Evolutionary conservation across 2,888 invertebrate species (phyloP).

Genomic region (Torymus texanus): DNA sequence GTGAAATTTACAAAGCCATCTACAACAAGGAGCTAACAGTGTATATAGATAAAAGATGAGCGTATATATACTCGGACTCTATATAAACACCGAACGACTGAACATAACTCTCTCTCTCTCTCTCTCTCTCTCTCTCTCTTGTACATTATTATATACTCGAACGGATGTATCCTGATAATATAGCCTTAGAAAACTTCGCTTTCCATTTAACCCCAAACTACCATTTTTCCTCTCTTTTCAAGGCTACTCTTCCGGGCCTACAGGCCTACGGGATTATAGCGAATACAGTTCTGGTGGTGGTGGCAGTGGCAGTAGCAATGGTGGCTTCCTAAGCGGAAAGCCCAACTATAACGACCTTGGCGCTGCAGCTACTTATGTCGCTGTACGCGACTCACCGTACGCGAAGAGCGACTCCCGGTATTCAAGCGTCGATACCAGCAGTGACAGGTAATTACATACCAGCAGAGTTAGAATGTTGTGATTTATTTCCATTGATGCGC

Average conservation of each 20-base stretch:
- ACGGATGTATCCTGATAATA: too few species aligned
- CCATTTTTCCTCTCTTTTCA: background rate
- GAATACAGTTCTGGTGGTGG: conserved; percentile 20
- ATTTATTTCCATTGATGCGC: too few species aligned
- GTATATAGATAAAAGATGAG: too few species aligned
- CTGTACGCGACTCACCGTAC: conserved; percentile 27
- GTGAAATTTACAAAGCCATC: too few species aligned
- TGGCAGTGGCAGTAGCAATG: background rate
- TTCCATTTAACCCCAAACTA: background rate
- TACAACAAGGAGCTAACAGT: too few species aligned
- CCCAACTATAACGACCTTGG: conserved; percentile 51
- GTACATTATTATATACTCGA: too few species aligned
- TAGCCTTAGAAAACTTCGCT: too few species aligned
- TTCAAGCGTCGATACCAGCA: conserved; percentile 21
- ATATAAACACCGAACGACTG: too few species aligned
- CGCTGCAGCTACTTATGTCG: conserved; percentile 5
- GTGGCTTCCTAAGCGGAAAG: conserved; percentile 56
- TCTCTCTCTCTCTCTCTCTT: too few species aligned
- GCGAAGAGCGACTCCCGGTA: conserved; percentile 55
- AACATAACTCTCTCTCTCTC: too few species aligned
- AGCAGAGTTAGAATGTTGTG: too few species aligned
- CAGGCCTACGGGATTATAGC: conserved; percentile 35
- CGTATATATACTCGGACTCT: too few species aligned
- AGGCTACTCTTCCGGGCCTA: conserved; percentile 44
- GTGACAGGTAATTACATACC: conserved; percentile 33